Percentiles rank a stretch among this genome's conserved stretches.
Conservation (phyloP, 2,888 invertebrate species). For the Dryadula phaetusa region DNA sequence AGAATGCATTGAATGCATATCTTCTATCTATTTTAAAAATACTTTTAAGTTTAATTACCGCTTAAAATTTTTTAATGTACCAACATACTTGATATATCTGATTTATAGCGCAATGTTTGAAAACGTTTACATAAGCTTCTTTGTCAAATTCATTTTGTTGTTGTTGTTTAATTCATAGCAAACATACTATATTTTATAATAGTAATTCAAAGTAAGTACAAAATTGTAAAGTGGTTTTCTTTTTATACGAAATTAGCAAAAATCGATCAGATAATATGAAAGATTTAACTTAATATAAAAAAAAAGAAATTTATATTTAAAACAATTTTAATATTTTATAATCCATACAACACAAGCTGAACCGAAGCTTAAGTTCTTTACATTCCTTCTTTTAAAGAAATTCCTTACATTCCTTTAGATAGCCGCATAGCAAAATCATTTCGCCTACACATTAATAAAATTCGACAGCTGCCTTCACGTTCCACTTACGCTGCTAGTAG, state of each 20-base stretch:
- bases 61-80: no score
- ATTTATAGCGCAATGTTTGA: no score
- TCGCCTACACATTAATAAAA: slow-evolving; percentile 25
- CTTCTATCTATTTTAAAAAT: no score
- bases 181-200: neutral
- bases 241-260: neutral
- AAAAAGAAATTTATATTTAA: no score
- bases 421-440: neutral
- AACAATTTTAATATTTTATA: no score
- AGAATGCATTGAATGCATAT: no score
- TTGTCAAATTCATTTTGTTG: no score
- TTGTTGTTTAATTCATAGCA: no score
- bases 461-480: slow-evolving; percentile 33
- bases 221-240: neutral
- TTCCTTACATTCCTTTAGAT: neutral
- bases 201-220: neutral
- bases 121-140: no score
- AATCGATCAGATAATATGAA: neutral
- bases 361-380: neutral
- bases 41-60: no score
- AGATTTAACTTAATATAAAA: neutral
- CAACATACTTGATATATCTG: no score
- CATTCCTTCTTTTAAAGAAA: neutral
- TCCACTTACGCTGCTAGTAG: slow-evolving; percentile 16
- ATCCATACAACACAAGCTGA: neutral